Base-by-base conservation (phyloP, 2,888 invertebrate species). In the Tiliacea aurago region DNA sequence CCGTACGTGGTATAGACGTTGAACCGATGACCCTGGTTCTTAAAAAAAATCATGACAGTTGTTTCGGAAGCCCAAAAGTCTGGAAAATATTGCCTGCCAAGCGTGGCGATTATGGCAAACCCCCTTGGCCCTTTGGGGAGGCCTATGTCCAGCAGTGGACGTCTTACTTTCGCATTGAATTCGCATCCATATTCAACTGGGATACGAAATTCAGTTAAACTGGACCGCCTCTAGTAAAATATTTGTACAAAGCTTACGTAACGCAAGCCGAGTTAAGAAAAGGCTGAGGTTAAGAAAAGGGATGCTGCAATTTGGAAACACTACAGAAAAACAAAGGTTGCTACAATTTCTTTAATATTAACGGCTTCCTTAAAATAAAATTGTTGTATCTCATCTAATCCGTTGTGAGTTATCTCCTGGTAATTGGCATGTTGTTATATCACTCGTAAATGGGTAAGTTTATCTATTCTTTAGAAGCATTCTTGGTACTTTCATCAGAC, bases 401-500 rank as follows among this genome's bases (percentile, higher is more conserved):
- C 20, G 4, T 63, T 47, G 20, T 51, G 23, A 51, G 28, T 62
- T 20, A 9, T 41, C 9, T 41, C 5, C 11, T 41, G 23, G 13
- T 43, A 13, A 18, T 23, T 23, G 10, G 45, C 41, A 9, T 28
- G 11, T 62, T 33, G 11, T 41, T 33, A 18, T 18, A n/a, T 53
- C 15, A 28, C 23, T 43, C 15, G n/a, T 51, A 10, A 4, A 7
- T 28, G 9, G 20, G 33, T 51, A 37, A 13, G 20, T 61, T 47
- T 72, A n/a, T 15, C 33, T 37, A 72, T 65, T 83, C 78, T 72
- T 81, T 70, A 11, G 80, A 64, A 43, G 43, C 51, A 56, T 74
- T 79, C 64, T 81, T 70, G 70, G 74, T 69, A 37, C 76, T 77
- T 69, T 84, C 51, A 3, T 51, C 71, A 45, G 85, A 70, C 18